Evolutionary conservation across 2,888 invertebrate genomes (phyloP), one percentile per base, ranked within the genome.

Genomic region (Apotomis capreana): DNA sequence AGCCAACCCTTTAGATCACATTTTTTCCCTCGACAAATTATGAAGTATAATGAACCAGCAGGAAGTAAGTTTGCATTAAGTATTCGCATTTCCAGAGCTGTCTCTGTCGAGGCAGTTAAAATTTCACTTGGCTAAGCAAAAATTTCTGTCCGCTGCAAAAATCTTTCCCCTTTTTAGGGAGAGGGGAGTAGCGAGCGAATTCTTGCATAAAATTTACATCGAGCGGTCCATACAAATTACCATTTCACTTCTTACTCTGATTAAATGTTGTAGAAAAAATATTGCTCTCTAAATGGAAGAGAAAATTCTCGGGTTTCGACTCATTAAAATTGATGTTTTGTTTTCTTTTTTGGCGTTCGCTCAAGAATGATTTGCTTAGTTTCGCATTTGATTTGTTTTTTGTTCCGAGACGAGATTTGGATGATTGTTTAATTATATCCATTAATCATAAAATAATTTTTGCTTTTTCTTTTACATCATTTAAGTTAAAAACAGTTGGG

Each of bases 191-290:
- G 80, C 87, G 87, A 85, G 88, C 87, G 89, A 90, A 92, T 92
- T 92, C 92, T 92, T 91, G 92, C 92, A 92, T 92, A 92, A 92
- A 92, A 92, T 92, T 91, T 91, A 92, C 92, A 93, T 93, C 92
- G 92, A 88, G 92, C 90, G 92, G 92, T 92, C 91, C 91, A 92
- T 91, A 93, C 92, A 92, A 92, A 93, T 93, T 92, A 92, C 91
- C 92, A 92, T 92, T 92, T 90, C 91, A 89, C 90, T 90, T 91
- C 91, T 92, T 91, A 89, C 91, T 91, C 91, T 92, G 92, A 93
- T 93, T 93, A 92, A 92, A 93, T 92, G 92, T 92, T 91, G 89
- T 91, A 93, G 92, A 93, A 93, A 92, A 93, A 92, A 92, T 92
- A 92, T 92, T 92, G 92, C 89, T 87, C 86, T 88, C 89, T 84